phyloP scores from a whole-genome alignment of 1,140 invertebrate species.

The Calephelis virginiensis region DNA sequence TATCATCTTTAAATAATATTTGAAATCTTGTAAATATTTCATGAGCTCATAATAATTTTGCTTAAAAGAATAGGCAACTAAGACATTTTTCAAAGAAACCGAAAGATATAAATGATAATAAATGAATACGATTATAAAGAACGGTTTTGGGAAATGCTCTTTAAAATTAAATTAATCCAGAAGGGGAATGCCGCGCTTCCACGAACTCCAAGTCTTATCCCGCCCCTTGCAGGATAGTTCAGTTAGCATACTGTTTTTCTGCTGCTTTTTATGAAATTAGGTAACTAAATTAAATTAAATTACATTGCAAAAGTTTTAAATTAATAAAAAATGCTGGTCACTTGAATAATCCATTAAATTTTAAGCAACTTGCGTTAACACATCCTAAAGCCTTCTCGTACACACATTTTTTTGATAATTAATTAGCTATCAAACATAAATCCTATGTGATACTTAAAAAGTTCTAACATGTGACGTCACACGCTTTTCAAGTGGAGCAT shows the following conservation, averaged over 20 bases:
- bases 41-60: neutral
- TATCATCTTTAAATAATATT: neutral
- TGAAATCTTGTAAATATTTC: neutral
- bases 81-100: conserved; percentile 29
- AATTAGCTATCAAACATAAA: no score
- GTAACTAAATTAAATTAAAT: no score
- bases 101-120: conserved; percentile 22
- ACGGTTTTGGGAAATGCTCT: conserved; percentile 25
- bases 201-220: conserved; percentile 2
- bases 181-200: conserved; percentile 1
- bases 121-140: conserved; percentile 26
- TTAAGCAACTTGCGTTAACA: no score
- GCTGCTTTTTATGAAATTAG: no score
- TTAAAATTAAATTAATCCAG: conserved; percentile 25
- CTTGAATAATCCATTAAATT: no score
- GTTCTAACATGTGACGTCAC: no score
- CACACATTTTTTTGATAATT: no score
- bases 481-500: no score
- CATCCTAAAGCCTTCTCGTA: no score
- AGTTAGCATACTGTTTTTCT: neutral
- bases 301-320: no score
- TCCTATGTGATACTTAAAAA: no score
- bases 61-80: conserved; percentile 26
- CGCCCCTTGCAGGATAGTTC: neutral
- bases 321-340: no score